Conservation (phyloP, 1,140 invertebrate species). For the Drosophila lacertosa region DNA sequence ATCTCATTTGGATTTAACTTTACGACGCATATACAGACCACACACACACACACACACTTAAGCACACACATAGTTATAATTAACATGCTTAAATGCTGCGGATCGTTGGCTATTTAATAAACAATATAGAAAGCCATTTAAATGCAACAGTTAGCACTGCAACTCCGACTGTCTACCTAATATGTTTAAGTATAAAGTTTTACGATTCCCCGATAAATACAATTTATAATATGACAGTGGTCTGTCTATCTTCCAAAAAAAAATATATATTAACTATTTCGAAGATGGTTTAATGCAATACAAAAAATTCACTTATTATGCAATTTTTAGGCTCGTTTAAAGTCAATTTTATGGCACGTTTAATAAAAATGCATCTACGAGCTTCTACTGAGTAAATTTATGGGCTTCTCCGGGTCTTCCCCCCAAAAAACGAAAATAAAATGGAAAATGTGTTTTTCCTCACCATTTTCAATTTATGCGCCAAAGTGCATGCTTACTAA, state of each 20-base stretch:
- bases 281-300: constrained; percentile 10
- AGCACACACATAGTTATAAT: constrained; percentile 23
- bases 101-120: constrained; percentile 40
- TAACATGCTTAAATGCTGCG: constrained; percentile 17
- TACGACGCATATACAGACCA: constrained; percentile 38
- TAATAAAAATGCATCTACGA: constrained; percentile 48
- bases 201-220: constrained; percentile 23
- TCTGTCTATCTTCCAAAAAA: constrained; percentile 1
- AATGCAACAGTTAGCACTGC: background rate
- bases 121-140: constrained; percentile 5
- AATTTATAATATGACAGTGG: constrained; percentile 24
- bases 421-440: background rate
- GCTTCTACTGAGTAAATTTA: constrained; percentile 46
- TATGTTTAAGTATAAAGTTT: constrained; percentile 31
- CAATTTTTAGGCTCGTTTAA: background rate
- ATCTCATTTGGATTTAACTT: constrained; percentile 63
- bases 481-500: background rate
- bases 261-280: constrained; percentile 10
- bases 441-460: background rate
- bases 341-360: constrained; percentile 15
- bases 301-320: background rate
- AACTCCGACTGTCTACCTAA: background rate
- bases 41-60: constrained; percentile 4
- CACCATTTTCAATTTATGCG: background rate
- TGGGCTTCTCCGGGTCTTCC: background rate